phyloP scores from a whole-genome alignment of 2,797 vertebrate species.

The Chelon labrosus region DNA sequence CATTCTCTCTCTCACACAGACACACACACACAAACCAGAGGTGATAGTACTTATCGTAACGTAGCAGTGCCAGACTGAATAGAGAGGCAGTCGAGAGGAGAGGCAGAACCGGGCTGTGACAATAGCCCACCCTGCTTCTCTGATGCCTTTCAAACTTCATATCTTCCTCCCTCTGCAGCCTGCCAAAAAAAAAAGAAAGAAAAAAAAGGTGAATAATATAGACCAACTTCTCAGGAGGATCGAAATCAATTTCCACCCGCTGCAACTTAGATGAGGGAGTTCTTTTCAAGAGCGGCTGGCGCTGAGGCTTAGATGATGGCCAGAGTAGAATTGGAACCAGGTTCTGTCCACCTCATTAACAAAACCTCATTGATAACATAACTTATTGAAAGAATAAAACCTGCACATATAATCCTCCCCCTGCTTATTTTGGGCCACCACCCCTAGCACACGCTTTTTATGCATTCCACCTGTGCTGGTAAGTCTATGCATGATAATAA shows the following conservation, averaged over 20 bases:
- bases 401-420: constrained; percentile 45
- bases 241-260: constrained; percentile 69
- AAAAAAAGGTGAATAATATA: constrained; percentile 52
- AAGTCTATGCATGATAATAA: constrained; percentile 54
- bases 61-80: constrained; percentile 56
- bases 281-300: constrained; percentile 52
- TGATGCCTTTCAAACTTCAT: constrained; percentile 66
- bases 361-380: constrained; percentile 53
- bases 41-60: constrained; percentile 63
- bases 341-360: constrained; percentile 58
- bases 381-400: constrained; percentile 54
- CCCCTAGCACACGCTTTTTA: constrained; percentile 18
- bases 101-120: constrained; percentile 49
- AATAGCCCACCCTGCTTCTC: constrained; percentile 58
- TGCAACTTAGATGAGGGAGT: constrained; percentile 56
- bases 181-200: constrained; percentile 24
- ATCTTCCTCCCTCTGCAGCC: constrained; percentile 57
- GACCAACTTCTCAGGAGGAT: constrained; percentile 65
- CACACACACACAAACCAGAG: constrained; percentile 11
- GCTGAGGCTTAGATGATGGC: constrained; percentile 47
- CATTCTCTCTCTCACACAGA: background rate
- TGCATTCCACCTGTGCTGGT: constrained; percentile 37
- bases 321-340: constrained; percentile 47
- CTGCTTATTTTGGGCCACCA: constrained; percentile 41
- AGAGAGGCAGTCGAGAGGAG: constrained; percentile 55